Evolutionary conservation across 2,888 invertebrate genomes (phyloP).

Genomic region (Dione juno): DNA sequence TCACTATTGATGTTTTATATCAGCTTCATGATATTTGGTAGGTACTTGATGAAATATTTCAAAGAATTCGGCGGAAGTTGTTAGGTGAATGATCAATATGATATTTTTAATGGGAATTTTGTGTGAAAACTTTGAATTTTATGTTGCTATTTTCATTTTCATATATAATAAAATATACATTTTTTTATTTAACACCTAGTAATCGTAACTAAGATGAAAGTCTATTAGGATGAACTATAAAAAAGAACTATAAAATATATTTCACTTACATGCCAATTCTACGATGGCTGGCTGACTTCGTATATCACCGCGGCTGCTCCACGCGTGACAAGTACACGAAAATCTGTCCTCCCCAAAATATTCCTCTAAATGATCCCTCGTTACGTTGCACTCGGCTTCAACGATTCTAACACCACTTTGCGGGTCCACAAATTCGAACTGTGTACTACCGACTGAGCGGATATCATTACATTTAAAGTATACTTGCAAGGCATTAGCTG

Average conservation of each 20-base stretch:
- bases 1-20: slow-evolving; percentile 44
- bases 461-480: slow-evolving; percentile 96
- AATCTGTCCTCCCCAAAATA: slow-evolving; percentile 95
- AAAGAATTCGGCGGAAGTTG: slow-evolving; percentile 19
- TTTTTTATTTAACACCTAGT: neutral
- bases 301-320: slow-evolving; percentile 93
- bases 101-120: slow-evolving; percentile 5
- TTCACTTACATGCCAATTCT: slow-evolving; percentile 96
- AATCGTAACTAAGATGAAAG: neutral
- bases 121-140: neutral
- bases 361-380: slow-evolving; percentile 95
- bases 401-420: slow-evolving; percentile 94
- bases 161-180: neutral
- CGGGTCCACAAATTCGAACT: slow-evolving; percentile 94
- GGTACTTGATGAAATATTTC: slow-evolving; percentile 5
- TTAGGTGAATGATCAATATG: neutral
- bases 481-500: slow-evolving; percentile 93
- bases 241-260: neutral
- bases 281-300: slow-evolving; percentile 94
- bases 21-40: neutral
- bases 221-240: neutral
- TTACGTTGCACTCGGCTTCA: slow-evolving; percentile 94
- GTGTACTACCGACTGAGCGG: slow-evolving; percentile 86
- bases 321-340: slow-evolving; percentile 97
- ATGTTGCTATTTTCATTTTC: neutral